Evolutionary conservation across 2,797 vertebrate genomes (phyloP).

Genomic region (Podargus strigoides): DNA sequence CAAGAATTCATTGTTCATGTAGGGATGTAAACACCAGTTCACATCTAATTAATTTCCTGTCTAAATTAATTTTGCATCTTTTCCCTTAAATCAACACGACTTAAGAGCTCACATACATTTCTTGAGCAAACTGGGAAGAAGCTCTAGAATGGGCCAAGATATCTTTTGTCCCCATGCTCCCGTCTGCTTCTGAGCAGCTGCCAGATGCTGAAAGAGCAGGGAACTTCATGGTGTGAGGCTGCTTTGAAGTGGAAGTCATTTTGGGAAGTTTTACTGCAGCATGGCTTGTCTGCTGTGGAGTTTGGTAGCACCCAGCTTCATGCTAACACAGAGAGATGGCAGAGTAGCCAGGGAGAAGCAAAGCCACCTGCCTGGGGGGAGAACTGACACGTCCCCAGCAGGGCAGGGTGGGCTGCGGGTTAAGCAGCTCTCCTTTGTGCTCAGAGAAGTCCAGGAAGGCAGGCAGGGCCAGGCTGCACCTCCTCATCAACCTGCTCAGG

Average conservation of each 20-base stretch:
- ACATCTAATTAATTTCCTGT: slow-evolving; percentile 44
- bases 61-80: slow-evolving; percentile 50
- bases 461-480: background rate
- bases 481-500: rapidly evolving
- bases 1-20: background rate
- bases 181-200: background rate
- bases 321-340: background rate
- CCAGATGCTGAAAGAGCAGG: background rate
- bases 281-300: background rate
- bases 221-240: background rate
- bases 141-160: background rate
- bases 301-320: background rate
- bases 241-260: background rate
- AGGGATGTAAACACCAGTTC: slow-evolving; percentile 33
- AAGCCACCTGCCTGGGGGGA: background rate
- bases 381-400: background rate
- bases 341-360: background rate
- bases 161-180: background rate
- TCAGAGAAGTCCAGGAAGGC: background rate
- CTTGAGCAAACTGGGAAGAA: background rate
- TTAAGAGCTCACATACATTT: background rate
- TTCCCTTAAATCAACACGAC: slow-evolving; percentile 20
- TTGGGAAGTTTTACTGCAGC: background rate
- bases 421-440: background rate
- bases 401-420: background rate